These are phyloP conservation scores for Muscidifurax raptorellus DNA, from an alignment of 1,140 invertebrate genomes.

Conservation along the genomic window DNA sequence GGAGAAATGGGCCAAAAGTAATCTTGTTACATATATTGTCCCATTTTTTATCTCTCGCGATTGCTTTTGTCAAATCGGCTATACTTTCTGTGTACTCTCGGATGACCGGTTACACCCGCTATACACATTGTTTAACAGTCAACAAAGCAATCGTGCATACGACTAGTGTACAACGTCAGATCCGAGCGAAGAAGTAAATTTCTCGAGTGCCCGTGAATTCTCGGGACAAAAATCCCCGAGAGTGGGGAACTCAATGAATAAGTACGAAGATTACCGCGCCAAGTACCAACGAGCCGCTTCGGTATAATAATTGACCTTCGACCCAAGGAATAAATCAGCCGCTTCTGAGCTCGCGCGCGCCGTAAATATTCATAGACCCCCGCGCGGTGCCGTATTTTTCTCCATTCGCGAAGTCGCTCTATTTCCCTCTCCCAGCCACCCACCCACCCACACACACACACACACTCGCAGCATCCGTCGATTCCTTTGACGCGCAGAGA, in stretches of 20 bases:
- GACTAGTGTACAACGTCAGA: no score
- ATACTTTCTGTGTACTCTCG: no score
- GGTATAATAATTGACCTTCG: slow-evolving; percentile 46
- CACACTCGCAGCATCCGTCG: no score
- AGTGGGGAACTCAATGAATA: slow-evolving; percentile 14
- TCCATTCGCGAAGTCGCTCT: not conserved
- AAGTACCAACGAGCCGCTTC: slow-evolving; percentile 1
- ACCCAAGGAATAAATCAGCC: slow-evolving; percentile 38
- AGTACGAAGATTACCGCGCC: slow-evolving; percentile 27
- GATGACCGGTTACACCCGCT: no score
- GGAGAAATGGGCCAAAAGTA: not conserved
- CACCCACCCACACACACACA: no score
- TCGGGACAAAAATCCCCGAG: not conserved
- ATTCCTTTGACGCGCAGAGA: not conserved
- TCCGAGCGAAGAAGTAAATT: no score
- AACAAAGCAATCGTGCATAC: no score
- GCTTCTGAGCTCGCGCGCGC: no score
- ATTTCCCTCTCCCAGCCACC: not conserved
- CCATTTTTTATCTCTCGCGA: not conserved
- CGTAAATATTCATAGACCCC: slow-evolving; percentile 39
- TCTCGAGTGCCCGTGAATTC: not conserved
- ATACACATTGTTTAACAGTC: no score
- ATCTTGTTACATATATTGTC: not conserved
- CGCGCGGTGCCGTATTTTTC: not conserved
- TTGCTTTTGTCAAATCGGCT: no score